Evolutionary conservation across 2,113 vertebrate species (phyloP), one percentile per base, ranked within the genome.

Genomic region (Pungitius pungitius): DNA sequence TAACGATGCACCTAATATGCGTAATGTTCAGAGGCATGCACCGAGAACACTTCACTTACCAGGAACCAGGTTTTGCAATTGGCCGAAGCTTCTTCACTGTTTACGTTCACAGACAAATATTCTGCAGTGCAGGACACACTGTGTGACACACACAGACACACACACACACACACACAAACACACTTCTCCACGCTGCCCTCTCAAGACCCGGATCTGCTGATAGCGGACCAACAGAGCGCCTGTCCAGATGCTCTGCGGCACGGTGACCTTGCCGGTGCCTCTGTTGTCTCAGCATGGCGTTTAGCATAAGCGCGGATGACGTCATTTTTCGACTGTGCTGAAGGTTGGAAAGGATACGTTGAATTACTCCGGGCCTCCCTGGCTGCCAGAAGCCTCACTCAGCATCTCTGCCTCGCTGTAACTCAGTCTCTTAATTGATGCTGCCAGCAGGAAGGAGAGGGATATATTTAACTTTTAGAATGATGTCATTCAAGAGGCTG

Each of bases 211-310:
- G 73, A 81, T 80, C 56, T 78, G 77, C 73, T 75, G 73, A 84
- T 78, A 75, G 69, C 61, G 27, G 69, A 81, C 67, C 68, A 82
- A 47, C 60, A 62, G 73, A 51, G 66, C 13, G 59, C 37, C 71
- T 43, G 89, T 92, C 92, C 93, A 93, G 91, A 93, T 92, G 92
- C 93, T 89, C 86, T 92, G 93, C 90, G 90, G 89, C 89, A 91
- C 85, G 67, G 72, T 89, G 93, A 94, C 93, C 93, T 94, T 94
- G 93, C 86, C 73, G 26, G 74, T 79, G 86, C 85, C 87, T 85
- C 82, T 81, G 73, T 82, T 69, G 80, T 88, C 90, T 86, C 89
- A 90, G 90, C 88, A 59, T 87, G 91, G 75, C 85, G 86, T 88
- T 93, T 93, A 89, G 90, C 93, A 93, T 93, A 90, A 92, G 92